Base-by-base conservation (phyloP, 2,888 invertebrate species). In the Idaea dimidiata region DNA sequence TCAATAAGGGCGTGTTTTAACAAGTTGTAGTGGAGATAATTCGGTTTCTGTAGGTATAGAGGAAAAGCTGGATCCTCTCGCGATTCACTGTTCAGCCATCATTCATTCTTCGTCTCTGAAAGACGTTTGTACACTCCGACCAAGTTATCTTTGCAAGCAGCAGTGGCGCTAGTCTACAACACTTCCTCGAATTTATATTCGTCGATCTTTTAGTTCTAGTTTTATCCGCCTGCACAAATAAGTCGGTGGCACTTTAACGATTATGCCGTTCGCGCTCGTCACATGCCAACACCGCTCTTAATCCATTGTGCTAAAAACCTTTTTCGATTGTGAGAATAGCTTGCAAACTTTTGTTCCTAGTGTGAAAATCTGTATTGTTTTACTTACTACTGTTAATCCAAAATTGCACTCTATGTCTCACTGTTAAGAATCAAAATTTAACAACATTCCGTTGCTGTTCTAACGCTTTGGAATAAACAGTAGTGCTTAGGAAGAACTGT, bases 21-120 rank as follows among this genome's bases (percentile, higher is more conserved):
- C 14, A 10, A 43, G 43, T 14, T 43, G 43, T 43, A 10, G 43
- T 43, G 3, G 10, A 43, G 43, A 43, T 43, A 43, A 43, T 43
- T 43, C 43, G 8, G 43, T 43, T 43, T 43, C 10, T 43, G 43
- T 43, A 8, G 43, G 43, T 14, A 43, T 8, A 14, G 43, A 77
- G 82, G 84, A 83, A 88, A 87, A 84, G 83, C 84, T 83, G 83
- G 82, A 84, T 86, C 80, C 84, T 80, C 82, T 70, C 71, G 76
- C 73, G 74, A 43, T 43, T 56, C 54, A 54, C 14, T 82, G 82
- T 89, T 87, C 89, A 90, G 89, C 86, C 88, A 90, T 90, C 90
- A 88, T 88, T 89, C 87, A 88, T 85, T 83, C 83, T 82, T 74
- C 83, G 77, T 82, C 80, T 84, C 82, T 91, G 88, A 89, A 89